Evolutionary conservation across 2,797 vertebrate genomes (phyloP), one percentile per base, ranked within the genome.

Genomic region (Capromys pilorides): DNA sequence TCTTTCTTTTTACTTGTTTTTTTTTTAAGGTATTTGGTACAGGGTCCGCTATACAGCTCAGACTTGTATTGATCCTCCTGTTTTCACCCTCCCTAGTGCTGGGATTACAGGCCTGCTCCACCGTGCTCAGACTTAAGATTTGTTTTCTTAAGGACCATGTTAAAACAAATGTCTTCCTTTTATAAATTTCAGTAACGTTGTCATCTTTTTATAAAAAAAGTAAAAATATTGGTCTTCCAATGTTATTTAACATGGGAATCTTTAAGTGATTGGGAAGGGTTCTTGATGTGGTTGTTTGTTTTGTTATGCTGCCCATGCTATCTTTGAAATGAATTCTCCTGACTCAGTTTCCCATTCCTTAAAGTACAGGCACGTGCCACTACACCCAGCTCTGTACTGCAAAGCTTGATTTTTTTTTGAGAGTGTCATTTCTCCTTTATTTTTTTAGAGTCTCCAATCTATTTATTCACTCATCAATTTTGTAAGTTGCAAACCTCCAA

Each of bases 401-500:
- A 71, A 86, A 91, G 73, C 86, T 77, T 88, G 82, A 93, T 87
- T 81, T n/a, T n/a, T n/a, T n/a, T n/a, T n/a, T n/a, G n/a, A n/a
- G n/a, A n/a, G n/a, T n/a, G n/a, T n/a, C n/a, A n/a, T n/a, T n/a
- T n/a, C n/a, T n/a, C n/a, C n/a, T n/a, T n/a, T n/a, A n/a, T n/a
- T n/a, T n/a, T n/a, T n/a, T n/a, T n/a, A n/a, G n/a, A n/a, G n/a
- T n/a, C n/a, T n/a, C n/a, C n/a, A n/a, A n/a, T n/a, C n/a, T n/a
- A n/a, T n/a, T n/a, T n/a, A n/a, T n/a, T n/a, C n/a, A n/a, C n/a
- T n/a, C n/a, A n/a, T n/a, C n/a, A n/a, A n/a, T n/a, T n/a, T n/a
- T n/a, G n/a, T n/a, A n/a, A n/a, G n/a, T n/a, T n/a, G n/a, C n/a
- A n/a, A n/a, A n/a, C n/a, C n/a, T n/a, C n/a, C n/a, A n/a, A n/a